phyloP scores from a whole-genome alignment of 2,888 invertebrate genomes.

The Drosophila aldrichi region DNA sequence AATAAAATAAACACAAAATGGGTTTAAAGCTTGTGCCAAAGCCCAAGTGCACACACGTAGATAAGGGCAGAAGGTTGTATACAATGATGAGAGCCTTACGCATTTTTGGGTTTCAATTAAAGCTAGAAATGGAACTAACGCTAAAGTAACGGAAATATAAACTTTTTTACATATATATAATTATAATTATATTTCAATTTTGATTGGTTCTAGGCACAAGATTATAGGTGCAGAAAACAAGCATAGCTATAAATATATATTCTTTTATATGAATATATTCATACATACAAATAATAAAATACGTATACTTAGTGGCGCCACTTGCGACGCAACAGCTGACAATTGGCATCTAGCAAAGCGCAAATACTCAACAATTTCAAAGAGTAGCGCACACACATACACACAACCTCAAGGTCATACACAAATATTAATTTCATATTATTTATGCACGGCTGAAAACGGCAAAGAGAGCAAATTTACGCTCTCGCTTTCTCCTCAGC shows the following conservation, averaged over 20 bases:
- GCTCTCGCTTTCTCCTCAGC: constrained; percentile 8
- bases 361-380: constrained; percentile 10
- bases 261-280: neutral
- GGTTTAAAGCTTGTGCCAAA: constrained; percentile 10
- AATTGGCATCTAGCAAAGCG: constrained; percentile 14
- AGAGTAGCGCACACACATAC: neutral
- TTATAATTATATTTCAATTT: neutral
- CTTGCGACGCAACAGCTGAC: constrained; percentile 45
- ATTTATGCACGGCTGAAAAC: constrained; percentile 34
- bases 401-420: constrained; percentile 33
- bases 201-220: neutral
- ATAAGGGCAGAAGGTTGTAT: constrained; percentile 3
- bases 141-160: too few species aligned
- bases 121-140: constrained; percentile 5
- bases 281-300: neutral
- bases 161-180: too few species aligned
- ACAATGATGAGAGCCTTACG: neutral
- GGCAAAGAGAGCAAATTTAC: constrained; percentile 8
- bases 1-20: constrained; percentile 16
- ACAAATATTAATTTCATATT: constrained; percentile 31
- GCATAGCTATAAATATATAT: neutral
- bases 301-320: constrained; percentile 38
- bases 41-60: constrained; percentile 6
- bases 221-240: neutral
- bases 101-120: neutral